These are phyloP conservation scores for Columba janthina DNA, from an alignment of 2,113 vertebrate genomes.

Conservation along the genomic window DNA sequence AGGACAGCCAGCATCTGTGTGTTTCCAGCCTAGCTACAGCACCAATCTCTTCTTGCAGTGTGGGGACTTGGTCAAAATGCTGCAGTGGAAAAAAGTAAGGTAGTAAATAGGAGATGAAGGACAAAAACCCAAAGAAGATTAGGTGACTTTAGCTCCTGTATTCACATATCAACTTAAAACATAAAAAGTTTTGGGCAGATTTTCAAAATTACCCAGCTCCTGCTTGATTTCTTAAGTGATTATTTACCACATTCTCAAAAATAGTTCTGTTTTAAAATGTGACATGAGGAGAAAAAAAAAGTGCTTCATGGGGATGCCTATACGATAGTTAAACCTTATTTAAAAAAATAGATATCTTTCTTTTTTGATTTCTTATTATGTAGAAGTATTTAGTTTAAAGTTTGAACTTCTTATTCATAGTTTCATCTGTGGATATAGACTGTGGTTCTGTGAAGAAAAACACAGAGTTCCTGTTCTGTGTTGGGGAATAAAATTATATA, in stretches of 20 bases:
- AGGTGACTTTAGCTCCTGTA: not conserved
- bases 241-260: not conserved
- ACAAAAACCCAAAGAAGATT: not conserved
- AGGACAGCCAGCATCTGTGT: not conserved
- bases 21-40: not conserved
- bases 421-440: not conserved
- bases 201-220: not conserved
- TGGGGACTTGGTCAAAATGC: not conserved
- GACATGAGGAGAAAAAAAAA: not conserved
- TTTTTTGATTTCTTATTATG: not conserved
- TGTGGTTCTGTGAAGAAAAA: not conserved
- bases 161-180: not conserved
- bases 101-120: not conserved
- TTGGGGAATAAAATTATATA: not conserved
- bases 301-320: not conserved
- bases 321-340: not conserved
- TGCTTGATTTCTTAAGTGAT: not conserved
- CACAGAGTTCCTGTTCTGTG: not conserved
- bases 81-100: not conserved
- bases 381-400: not conserved
- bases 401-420: not conserved
- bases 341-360: not conserved
- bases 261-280: not conserved
- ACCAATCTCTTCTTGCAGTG: not conserved
- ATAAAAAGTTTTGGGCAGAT: not conserved